These are phyloP conservation scores for Argyresthia albistria DNA, from an alignment of 2,888 invertebrate genomes.

Conservation along the genomic window DNA sequence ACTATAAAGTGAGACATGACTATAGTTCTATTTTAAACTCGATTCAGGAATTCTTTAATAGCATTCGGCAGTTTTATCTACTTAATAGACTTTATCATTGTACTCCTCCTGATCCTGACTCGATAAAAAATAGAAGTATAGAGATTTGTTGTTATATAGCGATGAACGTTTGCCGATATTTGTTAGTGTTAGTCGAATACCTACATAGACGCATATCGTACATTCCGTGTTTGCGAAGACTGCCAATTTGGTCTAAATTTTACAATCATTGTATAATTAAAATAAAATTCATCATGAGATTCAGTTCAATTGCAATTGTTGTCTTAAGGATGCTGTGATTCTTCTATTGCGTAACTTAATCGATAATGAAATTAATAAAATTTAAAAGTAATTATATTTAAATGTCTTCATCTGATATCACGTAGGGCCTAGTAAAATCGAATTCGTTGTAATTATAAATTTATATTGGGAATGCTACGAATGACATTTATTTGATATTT, in stretches of 20 bases:
- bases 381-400: constrained; percentile 42
- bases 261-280: constrained; percentile 62
- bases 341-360: constrained; percentile 71
- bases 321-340: constrained; percentile 72
- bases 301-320: constrained; percentile 67
- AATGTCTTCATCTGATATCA: constrained; percentile 61
- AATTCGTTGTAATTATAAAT: constrained; percentile 64
- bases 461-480: constrained; percentile 32
- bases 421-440: constrained; percentile 67
- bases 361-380: constrained; percentile 42
- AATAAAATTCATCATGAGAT: constrained; percentile 66
- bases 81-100: too few relatives aligned
- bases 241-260: constrained; percentile 73
- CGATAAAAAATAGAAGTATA: too few relatives aligned
- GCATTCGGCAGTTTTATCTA: too few relatives aligned
- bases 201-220: constrained; percentile 72
- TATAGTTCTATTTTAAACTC: constrained; percentile 40
- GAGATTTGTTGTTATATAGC: constrained; percentile 58
- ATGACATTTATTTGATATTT: constrained; percentile 59
- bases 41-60: too few relatives aligned
- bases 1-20: constrained; percentile 36
- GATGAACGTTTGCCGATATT: constrained; percentile 57
- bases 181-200: constrained; percentile 66
- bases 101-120: too few relatives aligned
- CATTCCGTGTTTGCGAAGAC: constrained; percentile 72